A percentile compares a stretch with the other conserved stretches of the same genome.
phyloP scores from a whole-genome alignment of 2,888 invertebrate species.

The Eristalis pertinax region DNA sequence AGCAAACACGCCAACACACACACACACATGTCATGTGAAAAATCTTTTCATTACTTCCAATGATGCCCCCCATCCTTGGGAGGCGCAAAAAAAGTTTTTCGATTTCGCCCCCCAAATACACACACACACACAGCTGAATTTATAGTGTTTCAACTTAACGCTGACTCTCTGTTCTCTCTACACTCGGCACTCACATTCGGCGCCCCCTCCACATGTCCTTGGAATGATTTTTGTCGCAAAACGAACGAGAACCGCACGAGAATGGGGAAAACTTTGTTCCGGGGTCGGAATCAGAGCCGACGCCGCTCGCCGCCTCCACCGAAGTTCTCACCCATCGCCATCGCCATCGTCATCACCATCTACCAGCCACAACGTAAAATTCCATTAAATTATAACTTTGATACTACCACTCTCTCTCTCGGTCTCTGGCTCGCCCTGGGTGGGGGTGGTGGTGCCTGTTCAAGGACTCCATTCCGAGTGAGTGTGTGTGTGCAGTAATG shows the following conservation, averaged over 20 bases:
- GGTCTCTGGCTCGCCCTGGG: background rate
- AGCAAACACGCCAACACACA: slow-evolving; percentile 39
- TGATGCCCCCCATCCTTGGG: slow-evolving; percentile 25
- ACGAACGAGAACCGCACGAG: slow-evolving; percentile 42
- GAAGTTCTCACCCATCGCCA: slow-evolving; percentile 26
- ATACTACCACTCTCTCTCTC: slow-evolving; percentile 12
- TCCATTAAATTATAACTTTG: slow-evolving; percentile 66
- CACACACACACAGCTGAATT: slow-evolving; percentile 12
- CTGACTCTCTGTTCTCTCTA: background rate
- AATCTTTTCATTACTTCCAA: slow-evolving; percentile 64
- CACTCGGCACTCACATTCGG: background rate
- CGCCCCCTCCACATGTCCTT: slow-evolving; percentile 54
- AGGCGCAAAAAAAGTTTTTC: slow-evolving; percentile 56
- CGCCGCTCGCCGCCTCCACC: background rate
- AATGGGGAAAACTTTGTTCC: slow-evolving; percentile 46
- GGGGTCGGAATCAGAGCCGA: background rate
- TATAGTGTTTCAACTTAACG: slow-evolving; percentile 40
- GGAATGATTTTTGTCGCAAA: slow-evolving; percentile 56
- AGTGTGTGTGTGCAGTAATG: slow-evolving; percentile 18
- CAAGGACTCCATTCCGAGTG: background rate
- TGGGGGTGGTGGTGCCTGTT: background rate
- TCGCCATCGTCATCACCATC: background rate
- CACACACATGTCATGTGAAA: slow-evolving; percentile 31
- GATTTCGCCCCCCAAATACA: slow-evolving; percentile 45
- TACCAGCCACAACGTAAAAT: slow-evolving; percentile 37